Base-by-base conservation (phyloP, 92 coral and sea anemone genomes). In the Porites lobata region DNA sequence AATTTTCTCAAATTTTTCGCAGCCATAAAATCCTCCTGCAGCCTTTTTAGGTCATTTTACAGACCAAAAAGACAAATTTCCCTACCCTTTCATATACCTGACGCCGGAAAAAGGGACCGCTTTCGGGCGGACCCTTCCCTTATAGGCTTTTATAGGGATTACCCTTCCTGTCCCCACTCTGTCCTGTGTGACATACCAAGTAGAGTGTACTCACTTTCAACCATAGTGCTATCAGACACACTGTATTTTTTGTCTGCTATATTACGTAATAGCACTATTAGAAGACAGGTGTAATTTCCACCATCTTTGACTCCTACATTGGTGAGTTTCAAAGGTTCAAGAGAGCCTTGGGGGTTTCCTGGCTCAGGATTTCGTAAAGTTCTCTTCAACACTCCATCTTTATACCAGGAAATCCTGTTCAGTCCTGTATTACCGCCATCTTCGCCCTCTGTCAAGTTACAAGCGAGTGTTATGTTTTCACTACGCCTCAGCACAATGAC, bases 391-490 rank as follows among this genome's bases (percentile, higher is more conserved):
- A 43, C 77, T 6, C 70, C 74, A 58, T 86, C 89, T 63, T 93
- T 93, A 69, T 71, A 64, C 96, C 96, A 93, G 2, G 83, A 92
- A 61, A 93, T 83, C 6, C 83, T 73, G 57, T 82, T 78, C 50
- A 93, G 78, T 13, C n/a, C 50, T 20, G 90, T 66, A 12, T 38
- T 38, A 38, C 47, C 47, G 6, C 47, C 47, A 38, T 38, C 5
- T 5, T 38, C 47, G 17, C 69, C 65, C 21, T 75, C 52, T 10
- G 96, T 93, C 50, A 93, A 50, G 77, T 90, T 93, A 66, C 96
- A 93, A 21, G 22, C 22, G 17, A 93, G 79, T 9, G 63, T 54
- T 21, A 93, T 65, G 6, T 63, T 58, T 2, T 83, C 89, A 63
- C 65, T 74, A 8, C 74, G 56, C 15, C 67, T 51, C 38, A 82